Evolutionary conservation across 2,797 vertebrate species (phyloP).

Genomic region (Notolepis coatsorum): DNA sequence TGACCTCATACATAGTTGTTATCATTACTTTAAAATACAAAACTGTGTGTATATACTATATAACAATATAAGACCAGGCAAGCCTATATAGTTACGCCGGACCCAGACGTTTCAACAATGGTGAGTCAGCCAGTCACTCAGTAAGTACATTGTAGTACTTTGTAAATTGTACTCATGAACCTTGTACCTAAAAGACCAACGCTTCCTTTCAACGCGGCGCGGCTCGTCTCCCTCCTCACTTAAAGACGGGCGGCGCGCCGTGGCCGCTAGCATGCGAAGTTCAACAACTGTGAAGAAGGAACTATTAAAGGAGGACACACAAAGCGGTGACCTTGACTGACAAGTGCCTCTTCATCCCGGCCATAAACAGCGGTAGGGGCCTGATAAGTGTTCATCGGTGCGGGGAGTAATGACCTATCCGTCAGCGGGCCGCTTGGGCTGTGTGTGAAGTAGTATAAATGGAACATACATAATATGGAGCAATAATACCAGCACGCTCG

Average conservation of each 20-base stretch:
- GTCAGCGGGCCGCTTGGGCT: conserved; percentile 94
- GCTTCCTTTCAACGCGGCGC: not conserved
- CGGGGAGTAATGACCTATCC: conserved; percentile 99
- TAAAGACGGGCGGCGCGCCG: conserved; percentile 31
- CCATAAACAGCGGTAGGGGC: conserved; percentile 97
- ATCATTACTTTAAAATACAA: too few species aligned
- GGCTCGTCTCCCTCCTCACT: not conserved
- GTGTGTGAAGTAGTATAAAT: conserved; percentile 98
- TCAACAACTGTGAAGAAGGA: conserved; percentile 99
- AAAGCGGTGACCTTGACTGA: conserved; percentile 99
- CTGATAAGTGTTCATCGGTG: conserved; percentile 99
- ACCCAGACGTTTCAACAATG: too few species aligned
- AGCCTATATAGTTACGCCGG: too few species aligned
- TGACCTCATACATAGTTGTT: too few species aligned
- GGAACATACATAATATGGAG: conserved; percentile 99
- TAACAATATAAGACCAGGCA: too few species aligned
- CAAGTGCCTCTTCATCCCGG: conserved; percentile 97
- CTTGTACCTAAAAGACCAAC: conserved; percentile 50
- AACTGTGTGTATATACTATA: too few species aligned
- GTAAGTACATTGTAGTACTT: too few species aligned
- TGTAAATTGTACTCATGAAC: too few species aligned
- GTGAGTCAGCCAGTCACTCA: too few species aligned
- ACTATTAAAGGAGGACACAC: conserved; percentile 98
- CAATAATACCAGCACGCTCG: conserved; percentile 98
- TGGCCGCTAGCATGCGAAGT: conserved; percentile 86